Base-by-base conservation (phyloP, 1,140 invertebrate species). In the Pygmarrhopalites habei region DNA sequence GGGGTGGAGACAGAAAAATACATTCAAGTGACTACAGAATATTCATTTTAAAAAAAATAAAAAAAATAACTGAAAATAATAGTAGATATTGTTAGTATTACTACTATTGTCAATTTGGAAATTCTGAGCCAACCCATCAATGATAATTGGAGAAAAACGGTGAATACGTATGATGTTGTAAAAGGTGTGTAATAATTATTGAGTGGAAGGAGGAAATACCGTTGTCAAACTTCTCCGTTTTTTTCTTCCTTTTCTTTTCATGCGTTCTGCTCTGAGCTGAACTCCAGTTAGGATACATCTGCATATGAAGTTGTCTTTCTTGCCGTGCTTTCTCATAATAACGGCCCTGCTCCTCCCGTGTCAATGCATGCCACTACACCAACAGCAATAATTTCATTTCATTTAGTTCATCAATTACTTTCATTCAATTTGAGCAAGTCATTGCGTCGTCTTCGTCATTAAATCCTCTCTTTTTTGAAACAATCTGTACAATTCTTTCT, bases 311-410 rank as follows among this genome's bases (percentile, higher is more conserved):
- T 82, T 98, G 92, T 79, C 95, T 87, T 81, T 98, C 94, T 80
- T 93, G 89, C 77, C 90, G 85, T 73, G 95, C 95, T 86, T 96
- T 86, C 80, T 98, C 95, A 86, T 98, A 99, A 88, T 98, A 99
- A 82, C 97, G 97, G 78, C 92, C 90, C 83, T 99, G 95, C 83
- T 98, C 95, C 79, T 95, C 90, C 81, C 92, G 87, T 77, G 91
- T 89, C 83, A 99, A 85, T 77, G 91, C 90, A 85, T 98, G 95
- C 96, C 96, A 99, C 92, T 96, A 80, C 70, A 58, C 56, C 26
- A 3, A 58, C 7, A 53, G 51, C 32, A 35, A 35, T 35, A 35
- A 15, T 15, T 7, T 35, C 32, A 35, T 35, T 35, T 35, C n/a
- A 47, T 25, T 10, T 47, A 25, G 17, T n/a, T 47, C 19, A 10